Evolutionary conservation across 2,113 vertebrate genomes (phyloP).

Genomic region (Lamprotornis superbus): DNA sequence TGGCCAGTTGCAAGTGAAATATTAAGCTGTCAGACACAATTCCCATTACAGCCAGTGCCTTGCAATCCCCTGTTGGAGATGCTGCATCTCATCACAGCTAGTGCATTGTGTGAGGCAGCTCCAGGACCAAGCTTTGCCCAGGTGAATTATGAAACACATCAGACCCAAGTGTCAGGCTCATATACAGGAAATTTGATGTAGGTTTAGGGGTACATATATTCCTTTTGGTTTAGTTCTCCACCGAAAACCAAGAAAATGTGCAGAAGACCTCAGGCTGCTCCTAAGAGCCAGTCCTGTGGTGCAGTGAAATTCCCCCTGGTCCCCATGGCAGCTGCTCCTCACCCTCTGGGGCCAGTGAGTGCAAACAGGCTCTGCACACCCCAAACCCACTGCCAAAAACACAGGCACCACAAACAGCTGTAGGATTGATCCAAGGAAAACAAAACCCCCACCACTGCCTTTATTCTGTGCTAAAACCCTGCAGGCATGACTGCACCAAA

Average conservation of each 20-base stretch:
- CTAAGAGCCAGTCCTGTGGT: neutral
- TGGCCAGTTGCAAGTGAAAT: conserved; percentile 13
- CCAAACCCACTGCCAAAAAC: neutral
- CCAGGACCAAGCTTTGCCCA: neutral
- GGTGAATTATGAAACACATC: neutral
- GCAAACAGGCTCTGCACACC: neutral
- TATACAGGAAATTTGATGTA: neutral
- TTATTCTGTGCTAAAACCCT: neutral
- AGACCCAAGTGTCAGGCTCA: neutral
- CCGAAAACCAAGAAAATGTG: neutral
- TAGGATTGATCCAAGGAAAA: neutral
- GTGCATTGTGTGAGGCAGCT: neutral
- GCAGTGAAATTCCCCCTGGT: neutral
- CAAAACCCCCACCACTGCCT: neutral
- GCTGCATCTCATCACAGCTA: neutral
- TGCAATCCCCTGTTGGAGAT: neutral
- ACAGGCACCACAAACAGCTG: neutral
- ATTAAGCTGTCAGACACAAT: conserved; percentile 34
- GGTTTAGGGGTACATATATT: neutral
- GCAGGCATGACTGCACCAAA: neutral
- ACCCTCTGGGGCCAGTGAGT: fast-evolving
- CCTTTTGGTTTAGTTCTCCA: neutral
- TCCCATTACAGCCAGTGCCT: neutral
- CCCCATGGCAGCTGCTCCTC: neutral
- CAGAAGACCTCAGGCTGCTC: neutral